Conservation (phyloP, 2,888 invertebrate species). For the Heteromurus nitidus region DNA sequence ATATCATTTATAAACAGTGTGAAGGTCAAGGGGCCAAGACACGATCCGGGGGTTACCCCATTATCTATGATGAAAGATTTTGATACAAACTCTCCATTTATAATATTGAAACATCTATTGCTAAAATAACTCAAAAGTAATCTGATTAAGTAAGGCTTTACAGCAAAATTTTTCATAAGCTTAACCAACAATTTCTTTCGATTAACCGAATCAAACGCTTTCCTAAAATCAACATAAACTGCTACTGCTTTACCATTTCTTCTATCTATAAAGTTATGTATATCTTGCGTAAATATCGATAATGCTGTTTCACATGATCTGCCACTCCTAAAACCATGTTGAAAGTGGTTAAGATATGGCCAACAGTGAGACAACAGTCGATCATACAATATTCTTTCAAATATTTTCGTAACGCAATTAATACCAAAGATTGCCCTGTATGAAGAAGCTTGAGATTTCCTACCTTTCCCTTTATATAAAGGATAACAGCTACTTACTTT, state of each 20-base stretch:
- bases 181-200: conserved; percentile 18
- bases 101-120: conserved; percentile 27
- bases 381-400: conserved; percentile 15
- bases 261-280: conserved; percentile 31
- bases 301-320: conserved; percentile 55
- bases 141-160: conserved; percentile 35
- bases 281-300: conserved; percentile 35
- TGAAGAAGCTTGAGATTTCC: not conserved
- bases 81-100: conserved; percentile 26
- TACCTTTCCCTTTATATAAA: conserved; percentile 28
- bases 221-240: conserved; percentile 48
- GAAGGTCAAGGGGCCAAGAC: conserved; percentile 14
- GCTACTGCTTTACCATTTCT: conserved; percentile 25
- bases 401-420: conserved; percentile 16
- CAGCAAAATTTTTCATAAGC: conserved; percentile 18
- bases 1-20: conserved; percentile 26
- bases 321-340: conserved; percentile 44
- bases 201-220: conserved; percentile 50
- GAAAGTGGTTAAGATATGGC: not conserved
- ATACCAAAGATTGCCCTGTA: conserved; percentile 31
- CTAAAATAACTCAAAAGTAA: conserved; percentile 27
- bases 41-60: not conserved
- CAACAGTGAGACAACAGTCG: not conserved
- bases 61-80: conserved; percentile 22
- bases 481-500: conserved; percentile 11